Conservation (phyloP, 2,888 invertebrate genomes). For the Ophion ellenae region DNA sequence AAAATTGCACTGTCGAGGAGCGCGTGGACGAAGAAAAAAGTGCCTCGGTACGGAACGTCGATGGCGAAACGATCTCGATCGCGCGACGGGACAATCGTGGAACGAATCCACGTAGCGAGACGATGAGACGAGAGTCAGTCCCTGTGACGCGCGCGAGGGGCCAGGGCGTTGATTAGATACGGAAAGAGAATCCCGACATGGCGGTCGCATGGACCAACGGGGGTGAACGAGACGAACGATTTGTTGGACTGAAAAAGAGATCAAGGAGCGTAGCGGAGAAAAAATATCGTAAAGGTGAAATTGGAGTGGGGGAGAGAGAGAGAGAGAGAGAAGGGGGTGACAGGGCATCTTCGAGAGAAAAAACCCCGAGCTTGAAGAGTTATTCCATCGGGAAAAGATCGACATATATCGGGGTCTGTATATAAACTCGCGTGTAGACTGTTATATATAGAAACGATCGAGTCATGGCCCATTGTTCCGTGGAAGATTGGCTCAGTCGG, state of each 20-base stretch:
- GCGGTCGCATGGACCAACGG: conserved; percentile 6
- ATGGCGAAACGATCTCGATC: neutral
- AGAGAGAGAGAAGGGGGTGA: conserved; percentile 10
- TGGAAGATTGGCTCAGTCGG: conserved; percentile 76
- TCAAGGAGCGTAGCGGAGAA: conserved; percentile 19
- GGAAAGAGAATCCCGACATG: conserved; percentile 52
- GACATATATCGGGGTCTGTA: conserved; percentile 61
- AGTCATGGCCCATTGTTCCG: conserved; percentile 81
- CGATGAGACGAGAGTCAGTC: conserved; percentile 11
- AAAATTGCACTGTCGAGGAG: neutral
- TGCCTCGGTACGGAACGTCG: neutral
- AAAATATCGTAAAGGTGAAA: conserved; percentile 26
- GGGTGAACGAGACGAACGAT: conserved; percentile 38
- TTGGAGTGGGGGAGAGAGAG: neutral
- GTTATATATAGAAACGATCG: conserved; percentile 69
- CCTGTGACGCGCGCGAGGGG: conserved; percentile 44
- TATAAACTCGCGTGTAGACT: conserved; percentile 33
- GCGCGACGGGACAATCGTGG: conserved; percentile 19
- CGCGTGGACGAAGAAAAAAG: neutral
- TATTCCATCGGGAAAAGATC: conserved; percentile 66
- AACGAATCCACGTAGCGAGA: conserved; percentile 43
- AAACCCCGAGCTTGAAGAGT: conserved; percentile 59
- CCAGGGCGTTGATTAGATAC: conserved; percentile 58
- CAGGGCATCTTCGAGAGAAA: conserved; percentile 18
- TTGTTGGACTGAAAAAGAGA: conserved; percentile 49